Conservation (phyloP, 2,797 vertebrate genomes). For the Etheostoma nigrum region DNA sequence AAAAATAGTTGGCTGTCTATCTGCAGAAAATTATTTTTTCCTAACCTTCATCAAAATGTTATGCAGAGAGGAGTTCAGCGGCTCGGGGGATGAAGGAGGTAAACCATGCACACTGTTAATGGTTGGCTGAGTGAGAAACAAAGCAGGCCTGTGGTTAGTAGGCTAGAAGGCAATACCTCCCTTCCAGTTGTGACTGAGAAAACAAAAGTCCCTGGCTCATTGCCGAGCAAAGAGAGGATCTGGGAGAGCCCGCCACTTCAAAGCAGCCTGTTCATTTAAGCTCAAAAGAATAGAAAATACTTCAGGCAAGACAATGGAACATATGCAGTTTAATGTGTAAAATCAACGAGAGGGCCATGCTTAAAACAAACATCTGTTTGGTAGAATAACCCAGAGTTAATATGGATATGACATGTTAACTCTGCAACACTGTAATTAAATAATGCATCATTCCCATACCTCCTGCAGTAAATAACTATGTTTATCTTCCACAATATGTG, state of each 20-base stretch:
- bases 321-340: slow-evolving; percentile 59
- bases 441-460: slow-evolving; percentile 14
- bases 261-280: slow-evolving; percentile 59
- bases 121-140: slow-evolving; percentile 72
- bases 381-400: slow-evolving; percentile 52
- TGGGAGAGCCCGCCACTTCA: slow-evolving; percentile 54
- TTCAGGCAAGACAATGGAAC: slow-evolving; percentile 62
- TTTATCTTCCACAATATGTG: slow-evolving; percentile 8
- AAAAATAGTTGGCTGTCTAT: slow-evolving; percentile 20
- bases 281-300: slow-evolving; percentile 64
- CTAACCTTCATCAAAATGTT: slow-evolving; percentile 62
- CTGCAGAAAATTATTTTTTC: slow-evolving; percentile 44
- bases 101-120: slow-evolving; percentile 55
- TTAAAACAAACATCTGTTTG: slow-evolving; percentile 60
- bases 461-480: not conserved
- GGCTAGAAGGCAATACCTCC: slow-evolving; percentile 62
- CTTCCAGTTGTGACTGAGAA: slow-evolving; percentile 61
- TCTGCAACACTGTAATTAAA: slow-evolving; percentile 45
- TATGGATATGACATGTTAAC: slow-evolving; percentile 30
- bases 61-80: slow-evolving; percentile 47
- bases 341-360: slow-evolving; percentile 61
- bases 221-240: slow-evolving; percentile 44
- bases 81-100: slow-evolving; percentile 59
- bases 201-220: slow-evolving; percentile 64
- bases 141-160: slow-evolving; percentile 61